Conservation (phyloP, 37 sponge, comb jelly and placozoan species). For the Geodia barretti region DNA sequence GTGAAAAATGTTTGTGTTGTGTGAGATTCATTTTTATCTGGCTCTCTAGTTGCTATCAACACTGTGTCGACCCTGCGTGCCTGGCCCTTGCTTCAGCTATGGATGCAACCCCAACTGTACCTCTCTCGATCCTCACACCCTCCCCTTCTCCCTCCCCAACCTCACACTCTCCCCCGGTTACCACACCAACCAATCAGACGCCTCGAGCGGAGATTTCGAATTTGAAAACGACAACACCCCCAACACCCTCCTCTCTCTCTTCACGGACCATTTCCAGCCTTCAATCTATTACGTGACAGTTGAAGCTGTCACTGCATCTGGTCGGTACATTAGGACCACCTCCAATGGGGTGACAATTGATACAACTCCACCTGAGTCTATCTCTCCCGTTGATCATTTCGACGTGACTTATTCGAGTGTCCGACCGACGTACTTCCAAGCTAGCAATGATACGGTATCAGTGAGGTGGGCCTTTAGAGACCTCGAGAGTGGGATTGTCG, state of each 20-base stretch:
- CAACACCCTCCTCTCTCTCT: conserved; percentile 8
- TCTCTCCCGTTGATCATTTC: conserved; percentile 51
- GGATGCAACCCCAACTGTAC: conserved; percentile 62
- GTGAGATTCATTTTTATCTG: too few species aligned
- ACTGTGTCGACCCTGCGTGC: conserved; percentile 65
- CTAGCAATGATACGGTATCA: conserved; percentile 68
- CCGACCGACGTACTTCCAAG: conserved; percentile 57
- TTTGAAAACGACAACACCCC: not conserved
- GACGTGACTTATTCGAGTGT: conserved; percentile 63
- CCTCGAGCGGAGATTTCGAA: not conserved
- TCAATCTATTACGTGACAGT: conserved; percentile 72
- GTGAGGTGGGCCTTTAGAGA: conserved; percentile 74
- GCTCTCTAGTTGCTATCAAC: conserved; percentile 39
- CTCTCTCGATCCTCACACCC: conserved; percentile 42
- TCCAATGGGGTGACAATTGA: conserved; percentile 81
- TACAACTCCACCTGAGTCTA: conserved; percentile 58
- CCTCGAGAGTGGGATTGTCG: conserved; percentile 67
- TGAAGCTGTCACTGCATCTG: conserved; percentile 75
- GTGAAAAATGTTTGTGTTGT: too few species aligned
- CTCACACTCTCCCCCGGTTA: conserved; percentile 54
- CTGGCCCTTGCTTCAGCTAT: conserved; percentile 56
- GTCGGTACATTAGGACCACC: conserved; percentile 12
- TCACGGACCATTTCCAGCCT: conserved; percentile 51
- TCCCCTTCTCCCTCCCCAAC: conserved; percentile 51
- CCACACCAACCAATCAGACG: conserved; percentile 37